Base-by-base conservation (phyloP, 2,113 vertebrate genomes). In the Cynocephalus volans region DNA sequence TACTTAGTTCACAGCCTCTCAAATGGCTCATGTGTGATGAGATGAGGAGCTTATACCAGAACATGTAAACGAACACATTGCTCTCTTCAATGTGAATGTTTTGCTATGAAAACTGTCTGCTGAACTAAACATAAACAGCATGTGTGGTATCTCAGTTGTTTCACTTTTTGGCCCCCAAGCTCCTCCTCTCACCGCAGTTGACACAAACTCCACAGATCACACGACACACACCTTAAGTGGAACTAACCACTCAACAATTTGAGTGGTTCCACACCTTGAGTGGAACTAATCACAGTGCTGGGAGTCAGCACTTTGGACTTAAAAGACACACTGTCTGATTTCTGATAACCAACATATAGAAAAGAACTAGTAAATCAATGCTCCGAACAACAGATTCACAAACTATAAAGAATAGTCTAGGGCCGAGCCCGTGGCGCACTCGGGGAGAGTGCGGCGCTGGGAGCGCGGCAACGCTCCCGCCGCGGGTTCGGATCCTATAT, bases 301-400 rank as follows among this genome's bases (percentile, higher is more conserved):
- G 93, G 10, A 76, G 36, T 81, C 56, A 80, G 48, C 69, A 81
- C 93, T 96, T 24, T 36, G 50, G 36, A 52, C 67, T 81, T 76
- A 36, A 36, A 24, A 84, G 24, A 76, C 50, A 93, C 82, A 69
- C 41, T 56, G 31, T 54, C 73, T 73, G 28, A 85, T 77, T 80
- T 95, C 64, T 90, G 24, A 56, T 23, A 90, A 70, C 70, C 28
- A 77, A 81, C n/a, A 76, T 10, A 65, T 24, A 70, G 41, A 76
- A 90, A 67, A 60, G 36, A 48, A 92, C 52, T 75, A 76, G 79
- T 48, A 72, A 93, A 79, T 70, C 24, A 85, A 60, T 85, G 48
- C 4, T 11, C 62, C 4, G 41, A 26, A 41, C 41, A 50, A 79
- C 36, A 84, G 65, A 81, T 36, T 92, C 23, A 52, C 62, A 72